Evolutionary conservation across 2,113 vertebrate species (phyloP).

Genomic region (Anguilla japonica): DNA sequence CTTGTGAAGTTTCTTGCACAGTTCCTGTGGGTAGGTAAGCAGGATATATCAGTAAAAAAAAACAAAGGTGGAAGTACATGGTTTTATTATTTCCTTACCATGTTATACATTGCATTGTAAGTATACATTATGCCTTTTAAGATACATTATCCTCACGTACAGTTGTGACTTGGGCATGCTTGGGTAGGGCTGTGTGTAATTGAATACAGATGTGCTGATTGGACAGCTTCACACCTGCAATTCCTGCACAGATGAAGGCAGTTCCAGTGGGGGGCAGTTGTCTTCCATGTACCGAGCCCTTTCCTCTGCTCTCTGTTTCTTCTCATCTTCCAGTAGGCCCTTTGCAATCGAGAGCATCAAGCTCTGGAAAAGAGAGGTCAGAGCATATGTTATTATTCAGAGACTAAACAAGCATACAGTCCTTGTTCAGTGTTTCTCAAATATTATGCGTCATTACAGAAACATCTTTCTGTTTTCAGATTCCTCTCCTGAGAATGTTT

Average conservation of each 20-base stretch:
- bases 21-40: slow-evolving; percentile 69
- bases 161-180: not conserved
- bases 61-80: not conserved
- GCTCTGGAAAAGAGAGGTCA: slow-evolving; percentile 17
- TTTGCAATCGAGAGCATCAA: slow-evolving; percentile 4
- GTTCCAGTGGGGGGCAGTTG: slow-evolving; percentile 71
- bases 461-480: no score
- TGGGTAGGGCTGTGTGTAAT: not conserved
- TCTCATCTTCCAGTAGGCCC: not conserved
- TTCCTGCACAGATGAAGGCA: slow-evolving; percentile 75
- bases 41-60: not conserved
- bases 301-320: not conserved
- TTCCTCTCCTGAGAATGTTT: not conserved
- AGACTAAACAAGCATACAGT: not conserved
- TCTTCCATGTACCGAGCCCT: slow-evolving; percentile 76
- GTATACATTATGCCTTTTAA: no score
- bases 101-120: not conserved
- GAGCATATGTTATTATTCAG: no score
- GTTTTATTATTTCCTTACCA: not conserved
- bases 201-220: not conserved
- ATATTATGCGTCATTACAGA: no score
- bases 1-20: slow-evolving; percentile 85
- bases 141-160: not conserved
- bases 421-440: not conserved
- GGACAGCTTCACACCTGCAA: slow-evolving; percentile 76